These are phyloP conservation scores for Andrena minutula DNA, from an alignment of 2,888 invertebrate genomes.

Conservation along the genomic window DNA sequence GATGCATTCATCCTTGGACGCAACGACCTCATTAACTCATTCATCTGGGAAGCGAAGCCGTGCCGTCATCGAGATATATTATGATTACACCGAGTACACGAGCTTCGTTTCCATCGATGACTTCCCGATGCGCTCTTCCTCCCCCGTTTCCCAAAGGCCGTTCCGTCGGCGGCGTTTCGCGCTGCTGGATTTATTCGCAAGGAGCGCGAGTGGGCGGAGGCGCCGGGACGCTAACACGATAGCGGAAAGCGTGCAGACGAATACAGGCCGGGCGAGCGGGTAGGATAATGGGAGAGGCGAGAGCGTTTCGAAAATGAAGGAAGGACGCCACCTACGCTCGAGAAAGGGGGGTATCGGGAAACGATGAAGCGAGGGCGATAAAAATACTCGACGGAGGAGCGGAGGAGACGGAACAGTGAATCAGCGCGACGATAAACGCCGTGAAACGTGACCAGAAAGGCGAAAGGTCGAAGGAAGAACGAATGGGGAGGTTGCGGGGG, in stretches of 20 bases:
- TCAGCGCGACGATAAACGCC: constrained; percentile 33
- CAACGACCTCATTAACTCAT: constrained; percentile 52
- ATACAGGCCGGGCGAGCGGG: not conserved
- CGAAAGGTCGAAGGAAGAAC: not conserved
- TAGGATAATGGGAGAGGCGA: not conserved
- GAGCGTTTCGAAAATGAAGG: not conserved
- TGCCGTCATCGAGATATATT: constrained; percentile 34
- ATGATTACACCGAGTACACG: constrained; percentile 23
- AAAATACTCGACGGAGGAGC: constrained; percentile 6
- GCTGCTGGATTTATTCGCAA: not conserved
- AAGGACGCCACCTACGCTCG: not conserved
- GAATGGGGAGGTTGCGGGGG: not conserved
- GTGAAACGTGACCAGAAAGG: constrained; percentile 42
- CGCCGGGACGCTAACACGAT: not conserved
- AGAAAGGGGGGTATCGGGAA: not conserved
- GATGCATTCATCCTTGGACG: constrained; percentile 32
- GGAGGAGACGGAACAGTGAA: constrained; percentile 19
- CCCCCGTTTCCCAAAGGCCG: not conserved
- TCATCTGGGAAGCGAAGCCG: constrained; percentile 24
- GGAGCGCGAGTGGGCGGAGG: not conserved
- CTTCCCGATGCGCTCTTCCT: constrained; percentile 15
- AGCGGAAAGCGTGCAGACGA: not conserved
- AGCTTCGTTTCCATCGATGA: constrained; percentile 28
- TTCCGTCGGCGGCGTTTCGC: not conserved
- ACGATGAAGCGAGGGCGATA: constrained; percentile 3